Conservation (phyloP, 1,140 invertebrate genomes). For the Polypedilum pembai region DNA sequence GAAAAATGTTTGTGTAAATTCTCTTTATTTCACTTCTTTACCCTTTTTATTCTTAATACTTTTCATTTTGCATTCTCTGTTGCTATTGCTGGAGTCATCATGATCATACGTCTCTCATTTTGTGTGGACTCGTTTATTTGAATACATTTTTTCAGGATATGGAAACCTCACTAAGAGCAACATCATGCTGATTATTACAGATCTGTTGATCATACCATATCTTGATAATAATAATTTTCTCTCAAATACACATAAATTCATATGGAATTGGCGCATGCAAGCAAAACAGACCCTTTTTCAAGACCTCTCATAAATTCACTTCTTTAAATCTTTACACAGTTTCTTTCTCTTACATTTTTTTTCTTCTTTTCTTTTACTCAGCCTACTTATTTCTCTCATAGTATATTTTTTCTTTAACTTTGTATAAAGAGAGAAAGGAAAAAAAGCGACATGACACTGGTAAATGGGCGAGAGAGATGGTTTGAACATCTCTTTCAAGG, state of each 20-base stretch:
- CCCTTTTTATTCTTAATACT: not conserved
- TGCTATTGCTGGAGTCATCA: not conserved
- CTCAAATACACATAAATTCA: too few relatives aligned
- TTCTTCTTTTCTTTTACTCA: too few relatives aligned
- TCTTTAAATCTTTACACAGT: constrained; percentile 4
- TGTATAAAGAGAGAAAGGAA: too few relatives aligned
- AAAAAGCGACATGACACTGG: not conserved
- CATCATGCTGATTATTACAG: too few relatives aligned
- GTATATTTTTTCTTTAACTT: too few relatives aligned
- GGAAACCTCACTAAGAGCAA: too few relatives aligned
- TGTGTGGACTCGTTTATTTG: too few relatives aligned
- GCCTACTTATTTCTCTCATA: too few relatives aligned
- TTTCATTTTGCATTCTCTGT: not conserved
- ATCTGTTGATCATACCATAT: too few relatives aligned
- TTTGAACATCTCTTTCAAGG: not conserved
- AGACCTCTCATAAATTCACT: not conserved
- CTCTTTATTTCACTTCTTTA: not conserved
- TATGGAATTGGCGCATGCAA: not conserved
- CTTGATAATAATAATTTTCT: too few relatives aligned
- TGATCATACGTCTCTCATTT: not conserved
- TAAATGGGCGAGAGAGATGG: not conserved
- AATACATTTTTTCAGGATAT: too few relatives aligned
- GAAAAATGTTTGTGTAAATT: not conserved
- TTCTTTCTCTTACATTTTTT: not conserved
- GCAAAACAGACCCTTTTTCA: not conserved